Evolutionary conservation across 2,113 vertebrate species (phyloP).

Genomic region (Salvator merianae): DNA sequence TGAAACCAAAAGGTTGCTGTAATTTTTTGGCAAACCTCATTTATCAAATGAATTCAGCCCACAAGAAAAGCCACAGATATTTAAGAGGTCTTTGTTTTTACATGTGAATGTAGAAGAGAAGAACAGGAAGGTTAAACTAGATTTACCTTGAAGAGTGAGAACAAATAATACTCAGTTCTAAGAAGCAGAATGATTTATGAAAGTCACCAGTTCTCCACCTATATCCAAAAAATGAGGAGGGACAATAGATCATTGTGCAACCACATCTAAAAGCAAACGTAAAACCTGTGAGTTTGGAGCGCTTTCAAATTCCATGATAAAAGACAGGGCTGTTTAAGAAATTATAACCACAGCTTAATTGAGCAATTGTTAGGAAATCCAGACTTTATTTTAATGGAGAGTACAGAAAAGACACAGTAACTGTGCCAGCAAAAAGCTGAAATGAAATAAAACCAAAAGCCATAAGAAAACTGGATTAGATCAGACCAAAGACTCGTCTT

Average conservation of each 20-base stretch:
- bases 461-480: neutral
- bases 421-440: neutral
- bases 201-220: constrained; percentile 33
- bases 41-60: constrained; percentile 15
- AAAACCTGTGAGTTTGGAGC: constrained; percentile 33
- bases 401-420: neutral
- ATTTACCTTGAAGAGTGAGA: constrained; percentile 56
- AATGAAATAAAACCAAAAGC: neutral
- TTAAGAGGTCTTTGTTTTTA: constrained; percentile 20
- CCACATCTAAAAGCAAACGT: constrained; percentile 37
- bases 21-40: constrained; percentile 18
- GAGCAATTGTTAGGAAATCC: constrained; percentile 8
- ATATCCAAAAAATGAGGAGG: constrained; percentile 25
- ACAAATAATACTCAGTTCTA: neutral
- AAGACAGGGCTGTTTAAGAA: neutral
- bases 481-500: neutral
- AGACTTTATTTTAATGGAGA: constrained; percentile 4
- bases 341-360: constrained; percentile 27
- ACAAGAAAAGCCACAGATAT: constrained; percentile 5
- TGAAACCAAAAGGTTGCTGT: neutral
- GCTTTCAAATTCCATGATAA: constrained; percentile 19
- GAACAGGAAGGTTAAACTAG: constrained; percentile 48
- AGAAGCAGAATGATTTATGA: constrained; percentile 47
- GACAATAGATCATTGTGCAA: constrained; percentile 13
- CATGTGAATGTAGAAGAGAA: constrained; percentile 17